Conservation (phyloP, 2,797 vertebrate genomes). For the Phrynocephalus vlangalii region DNA sequence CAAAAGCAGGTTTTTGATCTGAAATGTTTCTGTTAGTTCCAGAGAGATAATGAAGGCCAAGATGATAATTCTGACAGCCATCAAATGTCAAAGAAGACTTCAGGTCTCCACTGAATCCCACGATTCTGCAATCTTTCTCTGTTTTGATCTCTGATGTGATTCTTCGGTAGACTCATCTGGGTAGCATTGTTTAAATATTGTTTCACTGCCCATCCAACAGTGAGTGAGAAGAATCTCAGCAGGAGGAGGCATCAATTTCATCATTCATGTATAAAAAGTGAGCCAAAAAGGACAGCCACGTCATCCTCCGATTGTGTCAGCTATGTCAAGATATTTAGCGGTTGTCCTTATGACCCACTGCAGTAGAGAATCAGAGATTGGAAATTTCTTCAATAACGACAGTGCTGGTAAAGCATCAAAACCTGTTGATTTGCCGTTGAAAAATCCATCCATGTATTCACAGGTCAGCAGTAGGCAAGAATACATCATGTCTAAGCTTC, state of each 20-base stretch:
- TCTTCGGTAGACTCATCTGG: slow-evolving; percentile 35
- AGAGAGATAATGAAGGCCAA: slow-evolving; percentile 18
- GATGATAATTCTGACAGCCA: slow-evolving; percentile 43
- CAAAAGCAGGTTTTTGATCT: slow-evolving; percentile 8
- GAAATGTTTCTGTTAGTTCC: slow-evolving; percentile 17
- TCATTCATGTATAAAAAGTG: slow-evolving; percentile 34
- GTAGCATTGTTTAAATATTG: slow-evolving; percentile 25
- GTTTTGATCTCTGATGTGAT: slow-evolving; percentile 35
- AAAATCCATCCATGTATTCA: not conserved
- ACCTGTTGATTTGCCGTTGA: not conserved
- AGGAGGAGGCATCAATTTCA: slow-evolving; percentile 28
- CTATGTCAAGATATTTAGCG: not conserved
- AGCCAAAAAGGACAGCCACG: slow-evolving; percentile 40
- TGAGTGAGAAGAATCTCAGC: slow-evolving; percentile 27
- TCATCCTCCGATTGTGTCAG: not conserved
- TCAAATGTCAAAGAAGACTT: slow-evolving; percentile 32
- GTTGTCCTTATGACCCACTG: not conserved
- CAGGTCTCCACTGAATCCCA: slow-evolving; percentile 38
- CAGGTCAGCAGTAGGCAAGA: not conserved
- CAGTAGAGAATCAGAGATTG: not conserved
- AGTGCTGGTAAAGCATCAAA: not conserved
- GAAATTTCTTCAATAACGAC: not conserved
- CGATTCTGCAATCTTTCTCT: slow-evolving; percentile 22
- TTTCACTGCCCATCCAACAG: slow-evolving; percentile 40
- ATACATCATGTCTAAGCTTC: not conserved